These are phyloP conservation scores for Onychomys arenicola DNA, from an alignment of 2,797 vertebrate species.

Conservation along the genomic window DNA sequence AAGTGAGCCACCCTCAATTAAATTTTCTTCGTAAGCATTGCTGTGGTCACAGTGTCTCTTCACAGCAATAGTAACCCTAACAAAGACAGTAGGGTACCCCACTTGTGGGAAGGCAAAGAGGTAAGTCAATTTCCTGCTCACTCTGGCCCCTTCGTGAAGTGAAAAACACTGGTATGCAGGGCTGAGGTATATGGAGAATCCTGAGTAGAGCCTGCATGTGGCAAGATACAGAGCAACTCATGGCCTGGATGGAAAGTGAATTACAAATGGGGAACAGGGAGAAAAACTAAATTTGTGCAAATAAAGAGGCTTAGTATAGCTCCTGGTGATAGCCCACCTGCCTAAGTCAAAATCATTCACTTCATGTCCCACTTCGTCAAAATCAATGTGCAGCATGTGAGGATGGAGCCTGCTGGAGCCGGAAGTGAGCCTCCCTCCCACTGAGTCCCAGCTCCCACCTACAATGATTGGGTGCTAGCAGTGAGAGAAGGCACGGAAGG, in stretches of 20 bases:
- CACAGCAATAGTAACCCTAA: no score
- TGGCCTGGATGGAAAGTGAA: not conserved
- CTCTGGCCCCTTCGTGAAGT: not conserved
- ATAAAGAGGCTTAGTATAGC: not conserved
- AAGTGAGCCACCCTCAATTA: not conserved
- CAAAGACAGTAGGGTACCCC: no score
- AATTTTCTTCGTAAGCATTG: not conserved
- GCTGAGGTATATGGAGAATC: not conserved
- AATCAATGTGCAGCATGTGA: not conserved
- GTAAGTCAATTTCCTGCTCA: not conserved
- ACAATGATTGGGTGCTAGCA: not conserved
- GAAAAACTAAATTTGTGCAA: not conserved
- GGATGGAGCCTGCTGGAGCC: not conserved
- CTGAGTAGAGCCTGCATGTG: not conserved
- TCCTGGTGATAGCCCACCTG: not conserved
- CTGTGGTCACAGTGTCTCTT: no score
- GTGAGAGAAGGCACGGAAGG: not conserved
- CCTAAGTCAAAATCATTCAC: not conserved
- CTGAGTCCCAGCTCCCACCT: not conserved
- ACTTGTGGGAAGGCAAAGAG: not conserved
- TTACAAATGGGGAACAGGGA: not conserved
- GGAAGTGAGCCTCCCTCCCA: not conserved
- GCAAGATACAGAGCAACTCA: not conserved
- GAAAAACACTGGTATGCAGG: not conserved
- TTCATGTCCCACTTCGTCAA: fast-evolving